These are phyloP conservation scores for Ochotona princeps DNA, from an alignment of 2,113 vertebrate genomes.

Conservation along the genomic window DNA sequence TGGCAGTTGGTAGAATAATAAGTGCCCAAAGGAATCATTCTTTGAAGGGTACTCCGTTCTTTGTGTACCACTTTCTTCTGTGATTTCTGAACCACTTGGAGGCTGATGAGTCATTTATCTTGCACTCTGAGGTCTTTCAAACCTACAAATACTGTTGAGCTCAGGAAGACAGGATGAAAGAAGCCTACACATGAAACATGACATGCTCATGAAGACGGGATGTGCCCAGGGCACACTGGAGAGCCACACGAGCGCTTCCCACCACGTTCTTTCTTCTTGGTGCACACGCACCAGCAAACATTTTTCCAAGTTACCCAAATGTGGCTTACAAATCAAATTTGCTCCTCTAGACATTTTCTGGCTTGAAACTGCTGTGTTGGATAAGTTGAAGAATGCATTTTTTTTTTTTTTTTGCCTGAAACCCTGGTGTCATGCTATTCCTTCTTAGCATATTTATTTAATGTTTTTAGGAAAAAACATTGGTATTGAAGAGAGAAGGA, in stretches of 20 bases:
- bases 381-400: not conserved
- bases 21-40: not conserved
- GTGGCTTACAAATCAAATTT: not conserved
- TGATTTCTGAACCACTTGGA: conserved; percentile 6
- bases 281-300: not conserved
- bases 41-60: not conserved
- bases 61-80: not conserved
- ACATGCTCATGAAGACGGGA: not conserved
- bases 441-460: conserved; percentile 16
- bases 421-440: not conserved
- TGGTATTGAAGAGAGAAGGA: not conserved
- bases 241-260: accelerated
- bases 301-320: not conserved
- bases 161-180: conserved; percentile 21
- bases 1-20: no score
- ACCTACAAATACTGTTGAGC: not conserved
- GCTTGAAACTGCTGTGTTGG: not conserved
- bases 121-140: not conserved
- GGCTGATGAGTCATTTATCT: not conserved
- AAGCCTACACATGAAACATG: not conserved
- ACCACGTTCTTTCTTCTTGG: not conserved
- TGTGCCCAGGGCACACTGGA: not conserved
- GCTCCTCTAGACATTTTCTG: not conserved
- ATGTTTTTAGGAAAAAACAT: not conserved
- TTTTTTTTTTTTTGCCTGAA: conserved; percentile 41